These are phyloP conservation scores for Drosophila mercatorum DNA, from an alignment of 2,888 invertebrate genomes.

Conservation along the genomic window DNA sequence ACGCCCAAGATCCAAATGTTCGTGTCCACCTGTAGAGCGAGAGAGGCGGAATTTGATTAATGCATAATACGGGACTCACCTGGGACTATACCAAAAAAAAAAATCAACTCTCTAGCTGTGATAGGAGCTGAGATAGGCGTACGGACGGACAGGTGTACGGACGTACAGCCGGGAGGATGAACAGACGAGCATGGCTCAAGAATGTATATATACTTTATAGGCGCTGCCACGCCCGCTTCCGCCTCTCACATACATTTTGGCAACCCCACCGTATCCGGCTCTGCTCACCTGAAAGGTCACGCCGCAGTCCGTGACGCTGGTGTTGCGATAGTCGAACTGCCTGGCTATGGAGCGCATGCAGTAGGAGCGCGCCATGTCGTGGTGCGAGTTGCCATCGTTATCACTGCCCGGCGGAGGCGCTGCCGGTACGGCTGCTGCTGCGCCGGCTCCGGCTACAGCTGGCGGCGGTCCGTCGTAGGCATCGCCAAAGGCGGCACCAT, in stretches of 20 bases:
- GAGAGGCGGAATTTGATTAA: too few relatives aligned
- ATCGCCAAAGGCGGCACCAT: conserved; percentile 35
- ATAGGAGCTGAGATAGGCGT: too few relatives aligned
- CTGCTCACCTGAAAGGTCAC: conserved; percentile 87
- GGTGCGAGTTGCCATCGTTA: conserved; percentile 57
- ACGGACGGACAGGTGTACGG: too few relatives aligned
- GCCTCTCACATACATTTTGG: too few relatives aligned
- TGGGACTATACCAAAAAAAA: too few relatives aligned
- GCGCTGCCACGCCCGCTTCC: too few relatives aligned
- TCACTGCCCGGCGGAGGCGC: conserved; percentile 19
- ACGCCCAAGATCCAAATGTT: conserved; percentile 89
- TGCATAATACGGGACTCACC: too few relatives aligned
- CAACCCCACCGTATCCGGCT: too few relatives aligned
- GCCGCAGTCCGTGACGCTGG: conserved; percentile 90
- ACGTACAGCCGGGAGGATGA: too few relatives aligned
- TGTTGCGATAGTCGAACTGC: conserved; percentile 90
- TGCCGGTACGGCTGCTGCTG: conserved; percentile 7
- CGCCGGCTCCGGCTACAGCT: background rate
- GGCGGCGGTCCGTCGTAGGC: conserved; percentile 49
- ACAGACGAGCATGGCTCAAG: too few relatives aligned
- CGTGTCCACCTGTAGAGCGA: conserved; percentile 87
- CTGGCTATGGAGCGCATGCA: conserved; percentile 89
- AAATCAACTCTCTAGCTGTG: too few relatives aligned
- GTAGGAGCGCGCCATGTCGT: conserved; percentile 87
- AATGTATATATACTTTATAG: too few relatives aligned